Evolutionary conservation across 2,113 vertebrate species (phyloP), one percentile per base, ranked within the genome.

Genomic region (Dascyllus trimaculatus): DNA sequence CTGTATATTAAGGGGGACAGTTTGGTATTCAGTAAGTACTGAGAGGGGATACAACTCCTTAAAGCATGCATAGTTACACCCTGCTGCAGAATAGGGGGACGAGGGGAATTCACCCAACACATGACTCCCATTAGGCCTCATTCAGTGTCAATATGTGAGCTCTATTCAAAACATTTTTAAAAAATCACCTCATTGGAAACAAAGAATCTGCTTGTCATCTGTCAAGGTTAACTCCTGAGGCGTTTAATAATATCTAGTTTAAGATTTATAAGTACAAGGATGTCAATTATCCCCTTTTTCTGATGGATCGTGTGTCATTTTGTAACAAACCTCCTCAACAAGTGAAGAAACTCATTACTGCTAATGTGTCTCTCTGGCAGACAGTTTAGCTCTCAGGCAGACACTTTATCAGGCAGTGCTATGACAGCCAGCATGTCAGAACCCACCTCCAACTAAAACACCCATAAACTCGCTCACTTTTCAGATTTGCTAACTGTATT

Each of bases 351-450:
- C 60, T 81, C 60, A 82, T 88, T 89, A 84, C 48, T 73, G 57
- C 74, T 64, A 80, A 88, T 81, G 61, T 1, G 60, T 82, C 45
- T 83, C 66, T 62, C 56, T 66, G 74, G 56, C 69, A 75, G 81
- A 90, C 79, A 61, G 65, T 65, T 77, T 69, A 24, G 73, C 82
- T 80, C 7, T 49, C 25, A 80, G 85, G 66, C 88, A 86, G 63
- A 58, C 45, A 71, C 63, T 89, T 79, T 13, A 90, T 91, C 77
- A 89, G 46, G 15, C 40, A 11, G 32, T 0, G 61, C 56, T 21
- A 11, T 81, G 85, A 90, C 88, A 88, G 78, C 18, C 63, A 71
- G 74, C 85, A 0, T 81, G 88, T 90, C 78, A 75, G 71, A 85
- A 87, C 84, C 80, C 24, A 85, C 43, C 80, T 74, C 62, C 29